A percentile compares a stretch with the other conserved stretches of the same genome.
These are phyloP conservation scores for Zaprionus camerounensis DNA, from an alignment of 1,140 invertebrate species.

Conservation along the genomic window DNA sequence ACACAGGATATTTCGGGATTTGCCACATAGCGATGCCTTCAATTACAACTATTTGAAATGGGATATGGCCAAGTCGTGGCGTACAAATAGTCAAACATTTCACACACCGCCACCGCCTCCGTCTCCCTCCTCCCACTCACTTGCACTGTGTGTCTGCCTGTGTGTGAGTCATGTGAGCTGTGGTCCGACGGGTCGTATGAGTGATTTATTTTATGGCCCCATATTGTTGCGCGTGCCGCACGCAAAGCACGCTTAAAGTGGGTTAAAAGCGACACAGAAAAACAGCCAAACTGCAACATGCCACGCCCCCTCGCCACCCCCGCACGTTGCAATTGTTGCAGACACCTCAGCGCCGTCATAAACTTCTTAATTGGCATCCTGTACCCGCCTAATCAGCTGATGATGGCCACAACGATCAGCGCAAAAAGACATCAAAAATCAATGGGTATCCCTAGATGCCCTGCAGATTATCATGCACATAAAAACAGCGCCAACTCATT, in stretches of 20 bases:
- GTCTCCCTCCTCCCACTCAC: background rate
- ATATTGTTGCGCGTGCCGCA: conserved; percentile 41
- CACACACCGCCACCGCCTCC: background rate
- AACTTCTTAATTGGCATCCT: conserved; percentile 29
- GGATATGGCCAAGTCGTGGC: conserved; percentile 24
- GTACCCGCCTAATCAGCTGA: conserved; percentile 22
- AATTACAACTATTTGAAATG: conserved; percentile 78
- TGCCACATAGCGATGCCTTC: conserved; percentile 64
- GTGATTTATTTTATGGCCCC: conserved; percentile 68
- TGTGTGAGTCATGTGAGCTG: conserved; percentile 5
- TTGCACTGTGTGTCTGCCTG: conserved; percentile 3
- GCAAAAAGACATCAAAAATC: conserved; percentile 9
- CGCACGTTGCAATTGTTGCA: conserved; percentile 8
- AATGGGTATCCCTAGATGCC: background rate
- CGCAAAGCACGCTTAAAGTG: conserved; percentile 37
- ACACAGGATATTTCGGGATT: conserved; percentile 68
- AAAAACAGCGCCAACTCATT: background rate
- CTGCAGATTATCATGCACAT: background rate
- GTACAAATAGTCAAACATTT: background rate
- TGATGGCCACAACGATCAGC: background rate
- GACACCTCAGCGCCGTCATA: conserved; percentile 21
- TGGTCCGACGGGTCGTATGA: conserved; percentile 50
- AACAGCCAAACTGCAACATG: conserved; percentile 23
- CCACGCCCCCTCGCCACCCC: background rate
- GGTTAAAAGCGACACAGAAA: conserved; percentile 36